phyloP scores from a whole-genome alignment of 2,113 vertebrate species.

The Rousettus leschenaultii region DNA sequence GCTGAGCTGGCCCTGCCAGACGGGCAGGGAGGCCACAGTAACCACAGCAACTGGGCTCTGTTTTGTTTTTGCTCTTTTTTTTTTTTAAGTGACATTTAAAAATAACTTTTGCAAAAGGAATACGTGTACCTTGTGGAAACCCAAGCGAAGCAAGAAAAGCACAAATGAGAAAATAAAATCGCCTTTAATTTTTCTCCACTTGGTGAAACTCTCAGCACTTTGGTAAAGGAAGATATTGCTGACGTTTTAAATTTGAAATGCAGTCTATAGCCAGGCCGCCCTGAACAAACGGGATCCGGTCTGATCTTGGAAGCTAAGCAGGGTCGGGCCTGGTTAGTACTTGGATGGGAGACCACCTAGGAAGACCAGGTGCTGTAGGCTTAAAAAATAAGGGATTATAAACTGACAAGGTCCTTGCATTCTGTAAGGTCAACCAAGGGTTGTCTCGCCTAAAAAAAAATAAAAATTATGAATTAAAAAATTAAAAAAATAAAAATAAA shows the following conservation, averaged over 20 bases:
- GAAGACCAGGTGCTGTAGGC: too few species aligned
- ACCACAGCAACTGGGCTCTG: neutral
- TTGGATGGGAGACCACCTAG: too few species aligned
- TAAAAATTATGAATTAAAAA: too few species aligned
- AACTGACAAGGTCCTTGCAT: too few species aligned
- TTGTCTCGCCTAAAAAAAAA: too few species aligned
- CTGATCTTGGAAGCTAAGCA: too few species aligned
- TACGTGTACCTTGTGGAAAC: neutral
- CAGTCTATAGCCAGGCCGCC: too few species aligned
- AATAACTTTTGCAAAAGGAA: constrained; percentile 14
- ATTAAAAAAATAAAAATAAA: too few species aligned
- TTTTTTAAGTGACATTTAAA: neutral
- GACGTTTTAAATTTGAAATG: neutral
- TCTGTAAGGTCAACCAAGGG: too few species aligned
- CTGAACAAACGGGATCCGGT: too few species aligned
- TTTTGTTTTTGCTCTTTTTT: neutral
- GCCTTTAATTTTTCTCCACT: neutral
- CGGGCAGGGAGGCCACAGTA: neutral
- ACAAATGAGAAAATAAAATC: neutral
- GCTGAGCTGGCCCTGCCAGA: neutral
- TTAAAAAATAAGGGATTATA: too few species aligned
- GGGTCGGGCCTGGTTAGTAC: too few species aligned
- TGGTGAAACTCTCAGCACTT: neutral
- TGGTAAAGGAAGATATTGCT: neutral
- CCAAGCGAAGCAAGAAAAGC: neutral